Conservation (phyloP, 1,140 invertebrate genomes). For the Neoseiulus cucumeris region DNA sequence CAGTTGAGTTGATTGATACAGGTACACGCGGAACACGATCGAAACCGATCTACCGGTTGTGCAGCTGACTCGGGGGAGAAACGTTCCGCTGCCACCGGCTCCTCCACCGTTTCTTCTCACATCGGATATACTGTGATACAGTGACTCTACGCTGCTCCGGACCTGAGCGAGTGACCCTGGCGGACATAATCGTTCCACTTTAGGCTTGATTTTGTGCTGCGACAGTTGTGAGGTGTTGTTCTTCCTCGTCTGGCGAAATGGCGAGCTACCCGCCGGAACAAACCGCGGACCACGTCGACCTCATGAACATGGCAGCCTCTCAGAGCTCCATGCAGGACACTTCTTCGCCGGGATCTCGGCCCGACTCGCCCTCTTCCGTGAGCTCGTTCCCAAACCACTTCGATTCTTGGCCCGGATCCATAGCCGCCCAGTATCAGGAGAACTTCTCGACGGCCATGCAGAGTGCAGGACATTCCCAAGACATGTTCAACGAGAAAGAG, state of each 20-base stretch:
- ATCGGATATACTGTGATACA: too few relatives aligned
- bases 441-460: too few relatives aligned
- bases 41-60: too few relatives aligned
- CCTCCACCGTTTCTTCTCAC: too few relatives aligned
- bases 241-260: neutral
- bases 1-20: too few relatives aligned
- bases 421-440: too few relatives aligned
- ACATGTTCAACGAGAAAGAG: neutral
- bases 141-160: too few relatives aligned
- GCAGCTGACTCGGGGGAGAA: too few relatives aligned
- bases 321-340: neutral
- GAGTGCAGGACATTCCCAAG: too few relatives aligned
- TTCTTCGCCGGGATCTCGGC: neutral
- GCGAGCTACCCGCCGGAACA: neutral
- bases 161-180: too few relatives aligned
- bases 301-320: neutral
- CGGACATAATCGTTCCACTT: neutral
- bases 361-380: conserved; percentile 6
- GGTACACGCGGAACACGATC: too few relatives aligned
- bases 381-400: conserved; percentile 1
- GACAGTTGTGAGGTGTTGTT: neutral
- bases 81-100: too few relatives aligned
- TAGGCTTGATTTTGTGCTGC: neutral
- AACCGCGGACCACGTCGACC: neutral
- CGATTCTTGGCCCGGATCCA: neutral